Percentiles rank a stretch among this genome's conserved stretches.
These are phyloP conservation scores for Natator depressus DNA, from an alignment of 2,113 vertebrate species.

Conservation along the genomic window DNA sequence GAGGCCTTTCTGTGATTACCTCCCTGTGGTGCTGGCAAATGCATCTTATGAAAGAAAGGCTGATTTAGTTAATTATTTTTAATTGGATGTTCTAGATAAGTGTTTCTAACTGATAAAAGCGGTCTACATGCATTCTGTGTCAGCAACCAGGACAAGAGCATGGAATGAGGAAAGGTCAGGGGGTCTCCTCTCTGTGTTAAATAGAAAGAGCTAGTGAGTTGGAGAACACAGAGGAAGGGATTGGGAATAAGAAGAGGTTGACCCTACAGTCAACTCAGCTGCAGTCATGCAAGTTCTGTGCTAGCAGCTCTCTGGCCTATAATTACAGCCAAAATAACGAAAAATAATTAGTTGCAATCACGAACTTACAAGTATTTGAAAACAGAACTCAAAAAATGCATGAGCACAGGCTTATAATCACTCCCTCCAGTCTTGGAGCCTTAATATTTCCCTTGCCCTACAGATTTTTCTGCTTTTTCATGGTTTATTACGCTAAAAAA, in stretches of 20 bases:
- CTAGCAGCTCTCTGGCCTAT: neutral
- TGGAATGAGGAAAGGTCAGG: neutral
- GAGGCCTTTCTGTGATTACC: neutral
- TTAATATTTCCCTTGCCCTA: accelerated
- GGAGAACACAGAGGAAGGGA: neutral
- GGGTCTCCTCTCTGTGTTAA: neutral
- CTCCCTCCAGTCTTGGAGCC: neutral
- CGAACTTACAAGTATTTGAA: neutral
- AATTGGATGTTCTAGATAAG: neutral
- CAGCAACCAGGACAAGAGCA: accelerated
- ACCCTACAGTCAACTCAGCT: no score
- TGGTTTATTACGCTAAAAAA: neutral
- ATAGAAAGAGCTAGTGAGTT: neutral
- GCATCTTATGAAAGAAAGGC: neutral
- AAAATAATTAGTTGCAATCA: neutral
- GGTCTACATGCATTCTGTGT: neutral
- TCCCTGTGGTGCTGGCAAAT: neutral
- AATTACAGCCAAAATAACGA: accelerated
- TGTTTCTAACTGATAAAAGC: accelerated
- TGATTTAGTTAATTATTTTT: neutral
- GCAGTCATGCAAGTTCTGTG: neutral
- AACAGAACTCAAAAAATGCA: neutral
- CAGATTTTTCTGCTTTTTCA: neutral
- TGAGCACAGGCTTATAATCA: neutral
- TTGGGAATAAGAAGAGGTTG: neutral